Percentiles rank a stretch among this genome's conserved stretches.
Evolutionary conservation across 2,113 vertebrate genomes (phyloP).

Genomic region (Delphinus delphis): DNA sequence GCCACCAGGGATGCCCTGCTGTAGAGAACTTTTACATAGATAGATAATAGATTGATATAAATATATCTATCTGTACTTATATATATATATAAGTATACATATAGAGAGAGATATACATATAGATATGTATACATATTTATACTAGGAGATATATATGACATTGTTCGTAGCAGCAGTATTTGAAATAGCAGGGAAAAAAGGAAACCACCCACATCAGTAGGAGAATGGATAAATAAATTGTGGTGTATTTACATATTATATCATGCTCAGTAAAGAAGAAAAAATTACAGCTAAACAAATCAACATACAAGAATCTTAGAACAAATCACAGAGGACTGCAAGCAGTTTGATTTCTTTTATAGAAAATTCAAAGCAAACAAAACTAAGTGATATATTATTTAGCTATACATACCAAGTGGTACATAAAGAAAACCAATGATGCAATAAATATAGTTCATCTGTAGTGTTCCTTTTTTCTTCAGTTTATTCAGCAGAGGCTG

Average conservation of each 20-base stretch:
- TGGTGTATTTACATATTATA: not conserved
- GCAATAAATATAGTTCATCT: not conserved
- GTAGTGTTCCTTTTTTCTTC: not conserved
- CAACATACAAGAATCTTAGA: not conserved
- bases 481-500: not conserved
- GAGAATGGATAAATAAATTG: not conserved
- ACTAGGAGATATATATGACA: not conserved
- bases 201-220: not conserved
- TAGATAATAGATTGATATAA: not conserved
- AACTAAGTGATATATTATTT: not conserved
- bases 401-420: not conserved
- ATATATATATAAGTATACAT: not conserved
- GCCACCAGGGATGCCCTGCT: not conserved
- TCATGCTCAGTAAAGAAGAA: not conserved
- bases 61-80: not conserved
- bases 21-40: not conserved
- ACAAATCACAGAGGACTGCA: not conserved
- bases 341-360: not conserved
- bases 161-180: not conserved
- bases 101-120: not conserved
- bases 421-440: not conserved
- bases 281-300: not conserved
- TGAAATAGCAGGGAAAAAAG: not conserved
- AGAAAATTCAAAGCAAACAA: not conserved
- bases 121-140: not conserved